A percentile compares a stretch with the other conserved stretches of the same genome.
phyloP scores from a whole-genome alignment of 2,113 vertebrate species.

The Ahaetulla prasina region DNA sequence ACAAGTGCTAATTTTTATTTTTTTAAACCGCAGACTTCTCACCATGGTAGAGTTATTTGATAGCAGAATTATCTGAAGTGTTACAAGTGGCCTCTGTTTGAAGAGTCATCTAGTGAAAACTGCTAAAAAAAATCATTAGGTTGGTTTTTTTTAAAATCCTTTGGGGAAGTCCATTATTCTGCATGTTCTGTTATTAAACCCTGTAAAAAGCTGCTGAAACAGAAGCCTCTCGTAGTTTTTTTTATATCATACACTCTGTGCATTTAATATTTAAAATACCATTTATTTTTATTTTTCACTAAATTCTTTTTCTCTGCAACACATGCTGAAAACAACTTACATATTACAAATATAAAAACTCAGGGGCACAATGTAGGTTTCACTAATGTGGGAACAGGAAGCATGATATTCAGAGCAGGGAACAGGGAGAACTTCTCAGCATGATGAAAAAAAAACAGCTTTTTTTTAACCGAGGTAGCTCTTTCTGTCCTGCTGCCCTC shows the following conservation, averaged over 20 bases:
- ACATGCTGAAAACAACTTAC: not conserved
- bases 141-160: not conserved
- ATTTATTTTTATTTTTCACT: not conserved
- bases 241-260: not conserved
- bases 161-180: slow-evolving; percentile 12
- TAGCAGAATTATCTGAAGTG: slow-evolving; percentile 26
- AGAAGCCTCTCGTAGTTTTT: not conserved
- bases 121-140: slow-evolving; percentile 23
- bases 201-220: not conserved
- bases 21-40: slow-evolving; percentile 34
- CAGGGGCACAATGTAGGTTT: not conserved
- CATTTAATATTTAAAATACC: not conserved
- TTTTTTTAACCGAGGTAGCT: not conserved
- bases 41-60: slow-evolving; percentile 1
- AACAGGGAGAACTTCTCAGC: not conserved
- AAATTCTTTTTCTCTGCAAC: not conserved
- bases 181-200: slow-evolving; percentile 31
- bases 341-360: not conserved
- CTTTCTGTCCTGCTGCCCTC: not conserved
- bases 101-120: slow-evolving; percentile 16
- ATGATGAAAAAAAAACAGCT: not conserved
- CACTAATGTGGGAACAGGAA: not conserved
- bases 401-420: not conserved
- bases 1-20: slow-evolving; percentile 34
- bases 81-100: slow-evolving; percentile 41